These are phyloP conservation scores for Agrotis segetum DNA, from an alignment of 2,888 invertebrate species.

Conservation along the genomic window DNA sequence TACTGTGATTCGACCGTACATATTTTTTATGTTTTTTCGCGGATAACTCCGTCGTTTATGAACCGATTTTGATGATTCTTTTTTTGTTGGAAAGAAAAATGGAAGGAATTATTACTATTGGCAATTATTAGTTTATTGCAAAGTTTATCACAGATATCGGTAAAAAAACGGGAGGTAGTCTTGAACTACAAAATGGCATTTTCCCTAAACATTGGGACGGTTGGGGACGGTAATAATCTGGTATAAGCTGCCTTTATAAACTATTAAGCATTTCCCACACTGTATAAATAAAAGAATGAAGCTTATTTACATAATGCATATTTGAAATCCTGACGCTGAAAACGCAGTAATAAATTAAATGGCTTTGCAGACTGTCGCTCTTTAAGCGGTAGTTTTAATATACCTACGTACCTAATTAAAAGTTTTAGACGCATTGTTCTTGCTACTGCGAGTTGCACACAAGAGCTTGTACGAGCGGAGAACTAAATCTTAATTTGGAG, in stretches of 20 bases:
- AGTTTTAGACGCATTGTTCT: constrained; percentile 44
- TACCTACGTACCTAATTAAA: constrained; percentile 35
- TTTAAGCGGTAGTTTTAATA: constrained; percentile 18
- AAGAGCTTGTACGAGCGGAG: constrained; percentile 20
- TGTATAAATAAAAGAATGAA: background rate
- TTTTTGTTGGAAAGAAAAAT: no score
- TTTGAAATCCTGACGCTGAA: constrained; percentile 17
- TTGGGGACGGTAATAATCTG: background rate
- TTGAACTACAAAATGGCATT: no score
- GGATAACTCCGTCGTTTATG: no score
- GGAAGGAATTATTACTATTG: no score
- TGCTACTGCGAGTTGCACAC: constrained; percentile 33
- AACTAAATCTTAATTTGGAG: constrained; percentile 56
- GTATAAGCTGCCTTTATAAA: background rate
- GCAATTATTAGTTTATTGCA: no score
- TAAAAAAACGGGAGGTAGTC: background rate
- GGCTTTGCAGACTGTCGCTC: background rate
- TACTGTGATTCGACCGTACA: no score
- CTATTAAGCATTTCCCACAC: constrained; percentile 2
- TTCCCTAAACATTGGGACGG: background rate
- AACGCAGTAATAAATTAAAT: constrained; percentile 21
- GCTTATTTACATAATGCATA: constrained; percentile 11
- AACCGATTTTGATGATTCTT: no score
- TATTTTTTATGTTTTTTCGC: no score
- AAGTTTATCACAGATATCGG: background rate